A percentile compares a stretch with the other conserved stretches of the same genome.
phyloP scores from a whole-genome alignment of 2,113 vertebrate genomes.

The Taxidea taxus region DNA sequence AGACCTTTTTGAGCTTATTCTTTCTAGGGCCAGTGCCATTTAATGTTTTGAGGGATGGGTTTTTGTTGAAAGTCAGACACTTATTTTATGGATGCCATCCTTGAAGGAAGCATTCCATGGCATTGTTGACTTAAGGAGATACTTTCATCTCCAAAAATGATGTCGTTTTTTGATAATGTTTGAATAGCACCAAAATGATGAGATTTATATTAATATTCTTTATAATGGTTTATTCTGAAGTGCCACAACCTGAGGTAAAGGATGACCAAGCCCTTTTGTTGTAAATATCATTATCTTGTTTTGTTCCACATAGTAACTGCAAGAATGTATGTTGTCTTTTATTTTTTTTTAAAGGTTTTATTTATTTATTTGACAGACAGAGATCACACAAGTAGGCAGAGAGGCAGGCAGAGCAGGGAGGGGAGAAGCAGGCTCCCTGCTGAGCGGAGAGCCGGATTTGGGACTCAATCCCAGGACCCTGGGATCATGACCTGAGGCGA shows the following conservation, averaged over 20 bases:
- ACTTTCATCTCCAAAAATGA: background rate
- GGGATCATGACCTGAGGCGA: too few species aligned
- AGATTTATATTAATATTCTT: background rate
- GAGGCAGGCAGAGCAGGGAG: too few species aligned
- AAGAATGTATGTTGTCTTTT: background rate
- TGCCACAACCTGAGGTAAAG: background rate
- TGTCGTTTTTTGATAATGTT: background rate
- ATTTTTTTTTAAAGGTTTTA: too few species aligned
- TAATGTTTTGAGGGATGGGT: background rate
- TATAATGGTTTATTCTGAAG: background rate
- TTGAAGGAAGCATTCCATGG: background rate
- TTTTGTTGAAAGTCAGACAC: slow-evolving; percentile 29
- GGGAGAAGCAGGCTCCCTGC: too few species aligned
- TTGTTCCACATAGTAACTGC: background rate
- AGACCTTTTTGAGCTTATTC: background rate
- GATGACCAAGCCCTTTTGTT: background rate
- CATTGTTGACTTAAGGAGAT: background rate
- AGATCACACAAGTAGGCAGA: too few species aligned
- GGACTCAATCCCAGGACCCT: too few species aligned
- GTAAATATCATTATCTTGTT: background rate
- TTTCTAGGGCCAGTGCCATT: background rate
- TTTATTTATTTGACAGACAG: too few species aligned
- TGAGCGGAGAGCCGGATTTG: too few species aligned
- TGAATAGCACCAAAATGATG: background rate
- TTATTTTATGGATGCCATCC: slow-evolving; percentile 12